A percentile compares a stretch with the other conserved stretches of the same genome.
These are phyloP conservation scores for Scotopteryx bipunctaria DNA, from an alignment of 2,888 invertebrate genomes.

Conservation along the genomic window DNA sequence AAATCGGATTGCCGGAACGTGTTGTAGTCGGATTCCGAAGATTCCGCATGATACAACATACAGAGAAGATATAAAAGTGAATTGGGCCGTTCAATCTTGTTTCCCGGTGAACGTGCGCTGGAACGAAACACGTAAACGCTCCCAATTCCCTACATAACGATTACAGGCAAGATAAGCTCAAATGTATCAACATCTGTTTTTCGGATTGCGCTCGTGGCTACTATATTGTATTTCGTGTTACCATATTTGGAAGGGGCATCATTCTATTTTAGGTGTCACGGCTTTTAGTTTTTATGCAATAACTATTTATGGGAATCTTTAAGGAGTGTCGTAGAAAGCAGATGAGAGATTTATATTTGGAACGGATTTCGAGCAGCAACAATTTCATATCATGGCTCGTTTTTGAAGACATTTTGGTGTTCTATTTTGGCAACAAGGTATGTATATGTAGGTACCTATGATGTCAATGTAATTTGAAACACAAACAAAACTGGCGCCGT, in stretches of 20 bases:
- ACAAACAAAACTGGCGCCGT: constrained; percentile 27
- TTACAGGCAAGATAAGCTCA: constrained; percentile 43
- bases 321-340: constrained; percentile 33
- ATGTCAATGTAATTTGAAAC: constrained; percentile 11
- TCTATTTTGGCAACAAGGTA: constrained; percentile 14
- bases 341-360: constrained; percentile 30
- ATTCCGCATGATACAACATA: constrained; percentile 18
- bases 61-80: constrained; percentile 27
- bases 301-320: constrained; percentile 40
- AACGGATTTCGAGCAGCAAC: constrained; percentile 16
- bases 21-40: constrained; percentile 16
- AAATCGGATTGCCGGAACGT: constrained; percentile 24
- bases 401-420: constrained; percentile 5
- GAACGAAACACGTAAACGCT: constrained; percentile 44
- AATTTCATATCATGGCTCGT: constrained; percentile 21
- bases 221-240: constrained; percentile 48
- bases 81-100: constrained; percentile 39
- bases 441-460: constrained; percentile 2
- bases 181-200: constrained; percentile 62
- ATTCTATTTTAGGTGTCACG: constrained; percentile 57
- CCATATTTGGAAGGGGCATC: constrained; percentile 51
- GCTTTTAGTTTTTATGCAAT: constrained; percentile 52
- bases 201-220: constrained; percentile 48
- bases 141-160: constrained; percentile 40
- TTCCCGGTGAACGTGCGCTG: constrained; percentile 46